These are phyloP conservation scores for Coregonus sp. DNA, from an alignment of 2,797 vertebrate species.

Conservation along the genomic window DNA sequence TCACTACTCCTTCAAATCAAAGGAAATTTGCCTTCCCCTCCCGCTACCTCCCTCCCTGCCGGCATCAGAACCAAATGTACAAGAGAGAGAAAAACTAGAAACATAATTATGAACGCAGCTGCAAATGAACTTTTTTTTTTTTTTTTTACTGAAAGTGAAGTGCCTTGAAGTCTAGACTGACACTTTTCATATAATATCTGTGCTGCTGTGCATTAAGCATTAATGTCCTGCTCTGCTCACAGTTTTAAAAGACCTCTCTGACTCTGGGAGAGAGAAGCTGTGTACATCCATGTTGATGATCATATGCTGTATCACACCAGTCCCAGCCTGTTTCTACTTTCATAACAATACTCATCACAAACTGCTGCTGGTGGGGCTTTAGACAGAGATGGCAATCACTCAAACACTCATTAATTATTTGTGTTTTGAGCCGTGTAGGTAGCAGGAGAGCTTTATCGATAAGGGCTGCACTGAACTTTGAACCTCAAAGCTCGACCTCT, in stretches of 20 bases:
- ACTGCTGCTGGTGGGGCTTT: constrained; percentile 23
- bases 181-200: constrained; percentile 18
- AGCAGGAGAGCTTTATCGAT: constrained; percentile 69
- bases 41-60: constrained; percentile 29
- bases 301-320: constrained; percentile 16
- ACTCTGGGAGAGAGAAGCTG: not conserved
- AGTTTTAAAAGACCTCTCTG: not conserved
- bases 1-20: constrained; percentile 62
- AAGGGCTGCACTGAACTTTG: constrained; percentile 64
- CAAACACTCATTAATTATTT: constrained; percentile 68
- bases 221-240: constrained; percentile 25
- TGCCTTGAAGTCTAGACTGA: constrained; percentile 14
- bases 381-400: constrained; percentile 31
- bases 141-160: constrained; percentile 21
- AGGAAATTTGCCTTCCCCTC: constrained; percentile 51
- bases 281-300: not conserved
- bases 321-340: constrained; percentile 41
- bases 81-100: constrained; percentile 8
- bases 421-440: constrained; percentile 43
- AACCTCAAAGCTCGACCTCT: constrained; percentile 70
- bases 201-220: constrained; percentile 32
- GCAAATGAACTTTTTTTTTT: not conserved
- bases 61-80: constrained; percentile 28
- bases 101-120: constrained; percentile 36
- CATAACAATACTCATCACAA: constrained; percentile 42